These are phyloP conservation scores for Ceramica pisi DNA, from an alignment of 2,888 invertebrate species.

Conservation along the genomic window DNA sequence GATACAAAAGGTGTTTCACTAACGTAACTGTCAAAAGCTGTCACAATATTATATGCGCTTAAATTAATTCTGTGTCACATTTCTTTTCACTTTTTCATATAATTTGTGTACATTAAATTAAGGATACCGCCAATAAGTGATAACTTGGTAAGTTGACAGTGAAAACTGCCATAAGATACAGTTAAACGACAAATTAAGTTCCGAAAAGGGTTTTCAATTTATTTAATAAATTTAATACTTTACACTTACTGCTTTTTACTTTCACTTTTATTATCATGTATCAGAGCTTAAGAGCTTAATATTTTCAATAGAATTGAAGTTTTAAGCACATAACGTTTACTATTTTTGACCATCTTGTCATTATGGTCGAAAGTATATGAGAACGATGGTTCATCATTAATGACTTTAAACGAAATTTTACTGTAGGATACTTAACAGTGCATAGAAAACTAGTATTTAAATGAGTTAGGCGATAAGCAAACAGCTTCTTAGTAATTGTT, in stretches of 20 bases:
- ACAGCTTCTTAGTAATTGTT: conserved; percentile 27
- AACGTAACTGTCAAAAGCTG: conserved; percentile 16
- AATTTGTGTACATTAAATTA: conserved; percentile 27
- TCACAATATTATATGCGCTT: conserved; percentile 10
- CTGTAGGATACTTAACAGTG: not conserved
- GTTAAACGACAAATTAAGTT: conserved; percentile 29
- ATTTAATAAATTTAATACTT: conserved; percentile 37
- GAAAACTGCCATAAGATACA: not conserved
- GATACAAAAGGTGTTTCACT: conserved; percentile 2
- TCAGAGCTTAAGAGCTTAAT: not conserved
- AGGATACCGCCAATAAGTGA: conserved; percentile 9
- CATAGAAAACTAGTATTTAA: conserved; percentile 33
- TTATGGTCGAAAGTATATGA: not conserved
- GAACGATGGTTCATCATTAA: not conserved
- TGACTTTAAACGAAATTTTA: not conserved
- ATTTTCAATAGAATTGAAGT: conserved; percentile 35
- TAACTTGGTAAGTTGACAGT: conserved; percentile 3
- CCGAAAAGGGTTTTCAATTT: conserved; percentile 28
- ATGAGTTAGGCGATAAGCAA: conserved; percentile 35
- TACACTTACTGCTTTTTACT: conserved; percentile 15
- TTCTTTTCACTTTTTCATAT: conserved; percentile 15
- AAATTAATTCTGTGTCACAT: conserved; percentile 36
- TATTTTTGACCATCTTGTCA: not conserved
- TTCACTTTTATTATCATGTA: conserved; percentile 30
- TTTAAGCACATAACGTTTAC: conserved; percentile 14